These are phyloP conservation scores for Colaptes auratus DNA, from an alignment of 2,113 vertebrate genomes.

Conservation along the genomic window DNA sequence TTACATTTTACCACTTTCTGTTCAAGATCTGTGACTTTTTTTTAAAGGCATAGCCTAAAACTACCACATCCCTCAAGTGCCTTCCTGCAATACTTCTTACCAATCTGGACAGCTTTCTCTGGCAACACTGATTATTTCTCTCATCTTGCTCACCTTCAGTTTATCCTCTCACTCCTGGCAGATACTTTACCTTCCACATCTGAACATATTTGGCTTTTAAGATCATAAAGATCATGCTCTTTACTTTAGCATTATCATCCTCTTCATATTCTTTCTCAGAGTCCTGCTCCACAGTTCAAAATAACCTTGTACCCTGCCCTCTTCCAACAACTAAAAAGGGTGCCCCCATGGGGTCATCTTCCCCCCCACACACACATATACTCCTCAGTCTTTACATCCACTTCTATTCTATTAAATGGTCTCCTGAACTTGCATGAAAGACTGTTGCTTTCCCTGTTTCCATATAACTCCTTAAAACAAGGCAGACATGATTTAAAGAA, in stretches of 20 bases:
- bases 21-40: no score
- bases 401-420: not conserved
- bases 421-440: not conserved
- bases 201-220: not conserved
- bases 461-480: not conserved
- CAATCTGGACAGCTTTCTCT: not conserved
- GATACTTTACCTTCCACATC: not conserved
- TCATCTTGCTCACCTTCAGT: not conserved
- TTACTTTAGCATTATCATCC: not conserved
- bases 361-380: no score
- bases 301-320: not conserved
- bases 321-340: not conserved
- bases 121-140: not conserved
- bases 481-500: not conserved
- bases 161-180: not conserved
- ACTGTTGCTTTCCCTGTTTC: not conserved
- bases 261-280: not conserved
- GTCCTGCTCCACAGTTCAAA: not conserved
- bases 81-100: not conserved
- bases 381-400: not conserved
- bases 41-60: no score
- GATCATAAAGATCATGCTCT: not conserved
- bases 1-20: no score
- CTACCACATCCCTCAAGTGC: fast-evolving
- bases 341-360: not conserved